Evolutionary conservation across 2,113 vertebrate species (phyloP), one percentile per base, ranked within the genome.

Genomic region (Syrmaticus mikado): DNA sequence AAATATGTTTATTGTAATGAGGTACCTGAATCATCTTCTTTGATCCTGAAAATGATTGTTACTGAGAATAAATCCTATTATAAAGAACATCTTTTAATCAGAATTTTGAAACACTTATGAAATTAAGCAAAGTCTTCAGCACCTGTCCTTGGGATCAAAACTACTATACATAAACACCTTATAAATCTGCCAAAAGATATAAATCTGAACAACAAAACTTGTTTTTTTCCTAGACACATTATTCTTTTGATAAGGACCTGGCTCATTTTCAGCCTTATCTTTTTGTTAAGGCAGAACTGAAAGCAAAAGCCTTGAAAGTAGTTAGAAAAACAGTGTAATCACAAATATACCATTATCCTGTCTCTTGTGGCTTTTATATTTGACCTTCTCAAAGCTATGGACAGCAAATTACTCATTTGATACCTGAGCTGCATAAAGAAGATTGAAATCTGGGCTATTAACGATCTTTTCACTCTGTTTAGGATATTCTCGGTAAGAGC

Each of bases 271-370:
- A 96, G 95, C 91, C 91, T 96, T 94, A 93, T 96, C 95, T 97
- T 98, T 97, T 97, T 96, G 92, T 97, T 97, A 98, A 95, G 95
- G 92, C 72, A 96, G 95, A 96, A 95, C 87, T 97, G 97, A 97
- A 98, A 98, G 97, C 94, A 97, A 97, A 97, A 97, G 93, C 93
- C 97, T 95, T 96, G 95, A 93, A 97, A 98, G 94, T 94, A 94
- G 96, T 96, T 97, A 97, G 97, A 97, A 97, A 98, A 97, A 96
- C 92, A 94, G 96, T 66, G 22, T 98, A 97, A 98, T 98, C 96
- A 95, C 94, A 85, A 93, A 96, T 96, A 94, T 93, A 96, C 95
- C 95, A 98, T 98, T 98, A 98, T 97, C 94, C 89, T 90, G 93
- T 97, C 96, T 96, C 96, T 94, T 93, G 95, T 82, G 97, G 97